These are phyloP conservation scores for Threskiornis aethiopicus DNA, from an alignment of 2,797 vertebrate species.

Conservation along the genomic window DNA sequence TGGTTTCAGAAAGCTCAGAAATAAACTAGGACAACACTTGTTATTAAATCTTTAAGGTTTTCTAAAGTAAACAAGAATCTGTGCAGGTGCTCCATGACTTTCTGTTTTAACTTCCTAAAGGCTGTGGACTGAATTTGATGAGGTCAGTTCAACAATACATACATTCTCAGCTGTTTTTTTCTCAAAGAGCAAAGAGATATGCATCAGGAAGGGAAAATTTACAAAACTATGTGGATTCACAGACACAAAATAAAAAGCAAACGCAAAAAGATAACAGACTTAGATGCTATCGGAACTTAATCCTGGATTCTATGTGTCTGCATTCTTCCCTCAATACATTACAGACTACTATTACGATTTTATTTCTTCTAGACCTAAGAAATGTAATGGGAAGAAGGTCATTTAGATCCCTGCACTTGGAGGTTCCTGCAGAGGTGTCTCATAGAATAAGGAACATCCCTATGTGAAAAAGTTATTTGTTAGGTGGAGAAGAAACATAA, in stretches of 20 bases:
- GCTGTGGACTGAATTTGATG: slow-evolving; percentile 13
- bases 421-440: background rate
- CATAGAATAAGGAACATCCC: background rate
- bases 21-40: background rate
- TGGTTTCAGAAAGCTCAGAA: slow-evolving; percentile 11
- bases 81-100: background rate
- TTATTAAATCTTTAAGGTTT: slow-evolving; percentile 1
- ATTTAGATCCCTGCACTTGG: background rate
- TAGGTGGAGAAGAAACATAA: background rate
- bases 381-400: background rate
- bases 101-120: background rate
- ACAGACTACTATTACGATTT: background rate
- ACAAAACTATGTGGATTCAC: background rate
- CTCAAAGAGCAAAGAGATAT: background rate
- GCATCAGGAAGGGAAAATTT: background rate
- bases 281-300: background rate
- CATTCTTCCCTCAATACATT: background rate
- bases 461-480: background rate
- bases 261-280: background rate
- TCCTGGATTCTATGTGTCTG: background rate
- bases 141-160: background rate
- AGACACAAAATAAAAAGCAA: background rate
- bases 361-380: background rate
- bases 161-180: background rate
- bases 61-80: slow-evolving; percentile 16